phyloP scores from a whole-genome alignment of 2,113 vertebrate genomes.

The Murina feae region DNA sequence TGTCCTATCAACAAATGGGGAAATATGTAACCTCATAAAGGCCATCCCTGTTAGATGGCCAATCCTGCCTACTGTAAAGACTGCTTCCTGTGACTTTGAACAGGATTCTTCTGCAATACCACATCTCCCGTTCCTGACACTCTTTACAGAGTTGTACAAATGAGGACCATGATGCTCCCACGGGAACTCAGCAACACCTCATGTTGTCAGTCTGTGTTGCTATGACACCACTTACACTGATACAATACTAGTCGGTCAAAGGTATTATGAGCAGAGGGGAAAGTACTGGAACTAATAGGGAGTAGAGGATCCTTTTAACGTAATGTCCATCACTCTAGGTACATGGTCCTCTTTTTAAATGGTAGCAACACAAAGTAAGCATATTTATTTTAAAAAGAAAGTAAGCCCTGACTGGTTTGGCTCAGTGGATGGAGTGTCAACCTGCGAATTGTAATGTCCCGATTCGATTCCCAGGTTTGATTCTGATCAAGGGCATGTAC shows the following conservation, averaged over 20 bases:
- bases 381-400: neutral
- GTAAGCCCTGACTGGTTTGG: too few species aligned
- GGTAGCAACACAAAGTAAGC: neutral
- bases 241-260: neutral
- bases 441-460: too few species aligned
- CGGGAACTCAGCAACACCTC: neutral
- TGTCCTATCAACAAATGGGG: neutral
- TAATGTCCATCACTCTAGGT: neutral
- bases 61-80: neutral
- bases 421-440: too few species aligned
- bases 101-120: neutral
- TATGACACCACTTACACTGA: neutral
- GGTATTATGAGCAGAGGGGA: neutral
- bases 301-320: neutral
- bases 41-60: neutral
- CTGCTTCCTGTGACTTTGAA: neutral
- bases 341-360: neutral
- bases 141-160: neutral
- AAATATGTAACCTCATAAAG: neutral
- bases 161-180: neutral
- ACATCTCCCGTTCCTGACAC: neutral
- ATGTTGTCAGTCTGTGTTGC: neutral
- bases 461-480: too few species aligned
- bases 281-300: neutral
- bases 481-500: too few species aligned